Conservation (phyloP, 2,113 vertebrate species). For the Eptesicus fuscus region DNA sequence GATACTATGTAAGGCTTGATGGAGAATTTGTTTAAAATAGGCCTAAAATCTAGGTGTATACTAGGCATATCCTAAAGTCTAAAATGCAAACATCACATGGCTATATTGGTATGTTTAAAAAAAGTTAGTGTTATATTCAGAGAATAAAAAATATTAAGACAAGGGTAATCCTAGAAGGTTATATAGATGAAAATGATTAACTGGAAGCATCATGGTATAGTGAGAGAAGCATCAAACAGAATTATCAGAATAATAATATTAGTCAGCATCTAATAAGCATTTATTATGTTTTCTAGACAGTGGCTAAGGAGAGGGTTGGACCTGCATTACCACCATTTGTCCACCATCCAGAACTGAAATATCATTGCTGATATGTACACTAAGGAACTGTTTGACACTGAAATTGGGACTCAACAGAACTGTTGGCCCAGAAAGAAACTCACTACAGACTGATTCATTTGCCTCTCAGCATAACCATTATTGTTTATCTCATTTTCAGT, state of each 20-base stretch:
- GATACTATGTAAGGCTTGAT: neutral
- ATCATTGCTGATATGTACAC: no score
- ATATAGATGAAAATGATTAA: neutral
- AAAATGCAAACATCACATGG: neutral
- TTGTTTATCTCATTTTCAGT: no score
- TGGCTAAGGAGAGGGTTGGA: neutral
- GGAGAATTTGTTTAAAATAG: neutral
- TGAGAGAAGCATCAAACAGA: neutral
- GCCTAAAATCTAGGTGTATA: neutral
- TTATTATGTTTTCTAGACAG: neutral
- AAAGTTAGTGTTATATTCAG: neutral
- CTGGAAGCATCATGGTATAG: neutral
- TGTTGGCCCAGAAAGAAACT: no score
- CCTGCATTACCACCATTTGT: no score
- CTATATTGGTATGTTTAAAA: neutral
- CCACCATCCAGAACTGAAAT: no score
- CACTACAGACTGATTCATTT: no score
- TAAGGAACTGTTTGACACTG: no score
- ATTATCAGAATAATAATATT: neutral
- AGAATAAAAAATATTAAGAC: constrained; percentile 7
- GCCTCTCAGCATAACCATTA: no score
- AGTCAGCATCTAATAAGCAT: neutral
- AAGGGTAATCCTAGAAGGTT: neutral
- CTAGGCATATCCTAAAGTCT: neutral
- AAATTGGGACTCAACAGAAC: no score